Conservation (phyloP, 1,140 invertebrate genomes). For the Meloidogyne hapla region DNA sequence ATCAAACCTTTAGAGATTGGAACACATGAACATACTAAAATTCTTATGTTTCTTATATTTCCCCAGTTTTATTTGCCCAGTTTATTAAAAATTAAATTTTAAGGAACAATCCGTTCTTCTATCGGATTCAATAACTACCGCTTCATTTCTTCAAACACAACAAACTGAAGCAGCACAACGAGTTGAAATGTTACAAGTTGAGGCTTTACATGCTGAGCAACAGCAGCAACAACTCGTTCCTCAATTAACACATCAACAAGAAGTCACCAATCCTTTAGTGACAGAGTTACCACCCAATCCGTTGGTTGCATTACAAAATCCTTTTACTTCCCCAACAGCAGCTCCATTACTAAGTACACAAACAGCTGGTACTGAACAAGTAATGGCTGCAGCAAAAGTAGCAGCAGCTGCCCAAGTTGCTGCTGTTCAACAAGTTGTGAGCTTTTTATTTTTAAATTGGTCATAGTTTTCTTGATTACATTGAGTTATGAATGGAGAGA, state of each 20-base stretch:
- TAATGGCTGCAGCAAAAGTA: slow-evolving; percentile 26
- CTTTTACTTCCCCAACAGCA: background rate
- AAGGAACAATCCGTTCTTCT: background rate
- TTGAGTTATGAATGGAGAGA: too few relatives aligned
- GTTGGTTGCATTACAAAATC: slow-evolving; percentile 2
- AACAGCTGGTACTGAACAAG: slow-evolving; percentile 28
- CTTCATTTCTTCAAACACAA: background rate
- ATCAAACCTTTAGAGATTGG: too few relatives aligned
- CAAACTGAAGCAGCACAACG: background rate
- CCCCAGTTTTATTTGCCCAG: background rate
- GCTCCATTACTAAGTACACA: slow-evolving; percentile 19
- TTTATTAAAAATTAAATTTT: background rate
- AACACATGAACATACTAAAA: too few relatives aligned
- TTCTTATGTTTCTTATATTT: background rate
- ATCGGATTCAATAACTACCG: background rate
- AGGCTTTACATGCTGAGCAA: background rate
- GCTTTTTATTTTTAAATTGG: background rate
- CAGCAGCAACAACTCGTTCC: background rate
- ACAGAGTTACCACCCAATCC: slow-evolving; percentile 11
- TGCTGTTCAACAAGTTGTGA: slow-evolving; percentile 23
- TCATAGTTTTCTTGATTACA: too few relatives aligned
- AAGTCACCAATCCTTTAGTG: background rate
- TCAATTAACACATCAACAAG: background rate
- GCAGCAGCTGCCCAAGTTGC: slow-evolving; percentile 29
- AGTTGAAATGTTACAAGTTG: background rate